phyloP scores from a whole-genome alignment of 2,797 vertebrate genomes.

The Rhyacichthys aspro region DNA sequence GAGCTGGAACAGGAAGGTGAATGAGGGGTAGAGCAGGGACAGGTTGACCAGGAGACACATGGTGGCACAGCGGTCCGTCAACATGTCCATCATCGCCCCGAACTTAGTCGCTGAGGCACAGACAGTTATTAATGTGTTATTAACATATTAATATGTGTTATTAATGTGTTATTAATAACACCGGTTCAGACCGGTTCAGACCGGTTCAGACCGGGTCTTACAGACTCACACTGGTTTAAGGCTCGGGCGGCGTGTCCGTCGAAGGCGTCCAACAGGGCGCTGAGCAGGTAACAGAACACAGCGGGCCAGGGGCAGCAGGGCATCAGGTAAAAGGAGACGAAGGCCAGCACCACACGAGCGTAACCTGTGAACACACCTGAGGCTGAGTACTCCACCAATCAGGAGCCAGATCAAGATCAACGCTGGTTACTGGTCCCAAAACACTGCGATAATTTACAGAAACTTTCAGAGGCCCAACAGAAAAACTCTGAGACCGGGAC shows the following conservation, averaged over 20 bases:
- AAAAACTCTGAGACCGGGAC: no score
- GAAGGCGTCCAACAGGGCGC: conserved; percentile 86
- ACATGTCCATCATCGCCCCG: conserved; percentile 94
- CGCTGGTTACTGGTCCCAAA: no score
- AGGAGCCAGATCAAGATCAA: no score
- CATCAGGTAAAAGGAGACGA: conserved; percentile 89
- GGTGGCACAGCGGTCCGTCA: conserved; percentile 91
- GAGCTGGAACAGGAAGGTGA: conserved; percentile 88
- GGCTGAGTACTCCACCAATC: no score
- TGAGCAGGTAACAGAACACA: conserved; percentile 87
- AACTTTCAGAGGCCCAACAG: no score
- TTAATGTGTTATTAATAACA: no score
- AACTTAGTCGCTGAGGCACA: conserved; percentile 87
- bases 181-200: no score
- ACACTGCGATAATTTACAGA: no score
- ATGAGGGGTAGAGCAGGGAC: conserved; percentile 87
- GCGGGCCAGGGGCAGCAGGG: conserved; percentile 84
- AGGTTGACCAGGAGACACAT: conserved; percentile 94
- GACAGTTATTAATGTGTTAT: no score
- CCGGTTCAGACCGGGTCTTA: background rate
- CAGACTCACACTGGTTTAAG: conserved; percentile 84
- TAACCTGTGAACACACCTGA: no score
- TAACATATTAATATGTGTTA: no score
- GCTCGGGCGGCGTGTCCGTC: conserved; percentile 88
- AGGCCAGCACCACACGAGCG: conserved; percentile 83